Evolutionary conservation across 2,797 vertebrate species (phyloP), one percentile per base, ranked within the genome.

Genomic region (Cuniculus paca): DNA sequence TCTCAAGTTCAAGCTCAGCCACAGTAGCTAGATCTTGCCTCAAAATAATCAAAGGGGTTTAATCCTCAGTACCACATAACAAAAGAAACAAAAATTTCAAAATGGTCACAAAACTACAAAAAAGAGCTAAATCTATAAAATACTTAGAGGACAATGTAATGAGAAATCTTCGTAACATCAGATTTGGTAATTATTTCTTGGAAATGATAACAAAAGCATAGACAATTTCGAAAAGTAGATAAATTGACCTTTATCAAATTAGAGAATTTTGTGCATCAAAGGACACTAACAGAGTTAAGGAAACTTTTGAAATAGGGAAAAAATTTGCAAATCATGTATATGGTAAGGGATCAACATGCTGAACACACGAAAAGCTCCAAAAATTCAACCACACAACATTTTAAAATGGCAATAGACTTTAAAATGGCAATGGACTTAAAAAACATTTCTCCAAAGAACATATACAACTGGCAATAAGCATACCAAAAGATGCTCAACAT

Each of bases 371-470:
- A 79, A 50, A 42, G 60, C 20, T 36, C 6, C n/a, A 72, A 80
- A 94, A 84, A 58, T 3, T 39, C 12, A 63, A 65, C 19, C 6
- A 0, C 5, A 42, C 34, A 84, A 87, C 52, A 65, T 56, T 88
- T 28, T 54, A 72, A 74, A 45, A 90, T 54, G 28, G 28, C 61
- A 84, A 88, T 10, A n/a, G 24, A 78, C 48, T 88, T 28, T 54
- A 72, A 74, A 45, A 90, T 54, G 28, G 28, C 61, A 84, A 88
- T 10, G 22, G n/a, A 39, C 86, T 87, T 95, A 36, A 56, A 1
- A 74, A 58, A 83, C 52, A 90, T 63, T 78, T 94, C 22, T 72
- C 63, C 58, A 75, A 92, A 92, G 16, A 84, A 63, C 24, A 90
- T 54, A 75, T 22, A 77, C 11, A 77, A 89, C 68, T 42, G 42